Evolutionary conservation across 2,797 vertebrate species (phyloP).

Genomic region (Crypturellus tataupa): DNA sequence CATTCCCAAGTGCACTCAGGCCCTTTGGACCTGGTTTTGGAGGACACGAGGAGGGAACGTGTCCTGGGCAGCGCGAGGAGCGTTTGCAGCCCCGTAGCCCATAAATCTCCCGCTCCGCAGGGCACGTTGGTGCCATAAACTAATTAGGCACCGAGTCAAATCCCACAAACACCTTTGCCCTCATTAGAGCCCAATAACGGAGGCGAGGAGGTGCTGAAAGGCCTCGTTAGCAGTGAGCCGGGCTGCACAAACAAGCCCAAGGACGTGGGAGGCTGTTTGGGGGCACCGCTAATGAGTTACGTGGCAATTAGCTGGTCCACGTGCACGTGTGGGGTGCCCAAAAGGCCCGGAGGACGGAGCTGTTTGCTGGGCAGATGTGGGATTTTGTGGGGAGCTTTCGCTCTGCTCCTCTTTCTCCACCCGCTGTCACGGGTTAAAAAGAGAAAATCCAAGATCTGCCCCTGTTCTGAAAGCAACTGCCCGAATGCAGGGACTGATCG

Average conservation of each 20-base stretch:
- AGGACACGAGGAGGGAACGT: background rate
- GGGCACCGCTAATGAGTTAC: background rate
- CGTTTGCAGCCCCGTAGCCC: background rate
- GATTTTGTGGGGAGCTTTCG: background rate
- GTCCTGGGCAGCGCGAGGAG: background rate
- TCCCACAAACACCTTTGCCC: background rate
- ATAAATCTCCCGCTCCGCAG: background rate
- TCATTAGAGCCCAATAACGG: constrained; percentile 8
- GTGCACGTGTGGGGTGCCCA: background rate
- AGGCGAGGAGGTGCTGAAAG: constrained; percentile 4
- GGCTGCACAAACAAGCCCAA: constrained; percentile 12
- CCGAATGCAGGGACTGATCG: background rate
- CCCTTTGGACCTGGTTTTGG: background rate
- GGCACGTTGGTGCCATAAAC: background rate
- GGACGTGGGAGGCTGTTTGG: background rate
- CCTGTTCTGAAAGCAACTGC: background rate
- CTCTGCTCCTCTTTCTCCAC: background rate
- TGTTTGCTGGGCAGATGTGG: background rate
- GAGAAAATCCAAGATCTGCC: background rate
- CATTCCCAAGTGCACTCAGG: background rate
- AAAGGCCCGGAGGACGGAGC: rapidly evolving
- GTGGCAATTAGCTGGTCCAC: background rate
- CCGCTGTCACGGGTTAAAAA: too few relatives aligned
- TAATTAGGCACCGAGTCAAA: constrained; percentile 16
- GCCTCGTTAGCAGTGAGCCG: background rate